Percentiles rank a stretch among this genome's conserved stretches.
Conservation (phyloP, 2,797 vertebrate genomes). For the Coluber constrictor region DNA sequence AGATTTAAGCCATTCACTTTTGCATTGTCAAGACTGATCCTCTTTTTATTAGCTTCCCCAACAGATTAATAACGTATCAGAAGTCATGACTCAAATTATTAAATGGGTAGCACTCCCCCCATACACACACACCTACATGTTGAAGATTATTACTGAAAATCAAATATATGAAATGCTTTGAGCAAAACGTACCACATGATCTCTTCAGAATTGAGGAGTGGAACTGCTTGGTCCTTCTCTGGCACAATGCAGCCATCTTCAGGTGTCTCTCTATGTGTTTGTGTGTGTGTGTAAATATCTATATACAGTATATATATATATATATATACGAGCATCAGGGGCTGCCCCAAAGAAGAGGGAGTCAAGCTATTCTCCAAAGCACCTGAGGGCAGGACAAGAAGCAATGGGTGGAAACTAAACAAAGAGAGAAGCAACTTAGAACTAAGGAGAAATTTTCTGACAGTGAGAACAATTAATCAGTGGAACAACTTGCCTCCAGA, state of each 20-base stretch:
- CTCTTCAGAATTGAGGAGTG: not conserved
- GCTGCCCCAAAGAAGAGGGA: too few relatives aligned
- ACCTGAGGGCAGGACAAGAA: too few relatives aligned
- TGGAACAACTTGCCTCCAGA: too few relatives aligned
- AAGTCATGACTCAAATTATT: constrained; percentile 47
- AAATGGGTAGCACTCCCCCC: constrained; percentile 33
- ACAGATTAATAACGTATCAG: constrained; percentile 15
- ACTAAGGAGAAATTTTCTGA: too few relatives aligned
- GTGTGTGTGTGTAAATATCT: too few relatives aligned
- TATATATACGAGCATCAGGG: too few relatives aligned
- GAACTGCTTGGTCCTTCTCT: not conserved
- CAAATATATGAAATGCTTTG: not conserved
- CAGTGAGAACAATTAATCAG: too few relatives aligned
- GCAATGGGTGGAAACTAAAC: too few relatives aligned
- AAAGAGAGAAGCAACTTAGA: too few relatives aligned
- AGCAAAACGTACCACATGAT: not conserved
- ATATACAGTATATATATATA: too few relatives aligned
- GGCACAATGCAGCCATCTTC: not conserved
- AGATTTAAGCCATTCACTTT: constrained; percentile 34
- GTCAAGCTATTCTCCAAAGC: too few relatives aligned
- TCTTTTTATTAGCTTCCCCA: constrained; percentile 39
- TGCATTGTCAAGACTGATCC: constrained; percentile 16
- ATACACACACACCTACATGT: constrained; percentile 5
- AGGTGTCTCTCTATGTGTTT: not conserved
- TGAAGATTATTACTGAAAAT: not conserved